Evolutionary conservation across 2,113 vertebrate species (phyloP).

Genomic region (Platanista minor): DNA sequence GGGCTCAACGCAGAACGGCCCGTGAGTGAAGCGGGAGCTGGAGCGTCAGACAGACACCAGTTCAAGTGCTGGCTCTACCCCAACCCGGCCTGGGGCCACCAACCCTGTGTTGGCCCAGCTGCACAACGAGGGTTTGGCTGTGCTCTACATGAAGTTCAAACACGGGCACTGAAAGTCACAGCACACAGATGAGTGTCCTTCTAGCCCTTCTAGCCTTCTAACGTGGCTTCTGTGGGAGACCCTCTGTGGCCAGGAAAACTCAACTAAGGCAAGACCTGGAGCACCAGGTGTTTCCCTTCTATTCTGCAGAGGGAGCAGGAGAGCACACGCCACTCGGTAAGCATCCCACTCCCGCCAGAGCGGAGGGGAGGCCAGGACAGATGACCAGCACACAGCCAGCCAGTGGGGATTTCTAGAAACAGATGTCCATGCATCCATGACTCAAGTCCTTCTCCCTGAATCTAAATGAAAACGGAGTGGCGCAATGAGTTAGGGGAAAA

Average conservation of each 20-base stretch:
- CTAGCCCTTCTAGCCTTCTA: too few species aligned
- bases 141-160: accelerated
- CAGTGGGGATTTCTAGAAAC: neutral
- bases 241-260: neutral
- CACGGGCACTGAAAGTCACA: neutral
- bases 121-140: neutral
- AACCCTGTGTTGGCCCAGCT: accelerated
- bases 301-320: neutral
- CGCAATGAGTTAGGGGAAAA: neutral
- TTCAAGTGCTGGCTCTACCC: neutral
- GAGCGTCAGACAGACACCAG: neutral
- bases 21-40: neutral
- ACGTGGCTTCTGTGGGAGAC: neutral
- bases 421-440: neutral
- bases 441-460: neutral
- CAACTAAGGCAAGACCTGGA: neutral
- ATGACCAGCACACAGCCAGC: neutral
- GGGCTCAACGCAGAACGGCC: neutral
- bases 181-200: neutral
- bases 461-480: neutral
- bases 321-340: accelerated
- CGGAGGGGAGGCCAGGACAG: too few species aligned
- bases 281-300: neutral
- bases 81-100: neutral
- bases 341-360: accelerated